Conservation (phyloP, 2,797 vertebrate species). For the Macropodus opercularis region DNA sequence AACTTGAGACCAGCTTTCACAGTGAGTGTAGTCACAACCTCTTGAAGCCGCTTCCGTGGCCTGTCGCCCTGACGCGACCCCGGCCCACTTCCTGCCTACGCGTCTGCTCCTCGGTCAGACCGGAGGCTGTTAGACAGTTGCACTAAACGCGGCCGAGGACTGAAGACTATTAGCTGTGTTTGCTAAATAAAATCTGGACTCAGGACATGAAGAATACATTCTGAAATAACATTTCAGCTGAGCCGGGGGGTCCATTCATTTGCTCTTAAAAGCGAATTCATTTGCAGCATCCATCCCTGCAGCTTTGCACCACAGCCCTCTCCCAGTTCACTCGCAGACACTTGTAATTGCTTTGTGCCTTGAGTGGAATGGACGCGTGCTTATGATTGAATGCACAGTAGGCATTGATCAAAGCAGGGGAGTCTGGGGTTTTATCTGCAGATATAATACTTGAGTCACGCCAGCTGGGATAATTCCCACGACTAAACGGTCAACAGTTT, state of each 20-base stretch:
- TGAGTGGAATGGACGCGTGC: constrained; percentile 59
- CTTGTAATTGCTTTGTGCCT: constrained; percentile 75
- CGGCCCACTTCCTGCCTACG: too few species aligned
- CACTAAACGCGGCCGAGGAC: too few species aligned
- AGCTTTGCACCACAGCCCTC: constrained; percentile 40
- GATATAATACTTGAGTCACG: constrained; percentile 54
- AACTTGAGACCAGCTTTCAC: too few species aligned
- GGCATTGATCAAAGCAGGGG: constrained; percentile 62
- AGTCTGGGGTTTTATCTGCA: constrained; percentile 50
- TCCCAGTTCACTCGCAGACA: constrained; percentile 63
- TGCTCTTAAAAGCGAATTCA: constrained; percentile 65
- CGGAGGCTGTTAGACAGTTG: too few species aligned
- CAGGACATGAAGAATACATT: constrained; percentile 59
- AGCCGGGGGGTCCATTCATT: constrained; percentile 68
- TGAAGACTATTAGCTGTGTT: constrained; percentile 19
- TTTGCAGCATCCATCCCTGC: constrained; percentile 45
- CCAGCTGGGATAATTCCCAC: constrained; percentile 60
- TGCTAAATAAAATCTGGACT: constrained; percentile 50
- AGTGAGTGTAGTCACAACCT: too few species aligned
- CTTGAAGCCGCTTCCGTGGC: too few species aligned
- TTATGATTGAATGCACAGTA: constrained; percentile 65
- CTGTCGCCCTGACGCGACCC: too few species aligned
- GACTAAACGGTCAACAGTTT: constrained; percentile 70
- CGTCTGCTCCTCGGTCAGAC: too few species aligned
- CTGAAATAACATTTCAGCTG: constrained; percentile 68